Evolutionary conservation across 2,888 invertebrate genomes (phyloP), one percentile per base, ranked within the genome.

Genomic region (Mimumesa dahlbomi): DNA sequence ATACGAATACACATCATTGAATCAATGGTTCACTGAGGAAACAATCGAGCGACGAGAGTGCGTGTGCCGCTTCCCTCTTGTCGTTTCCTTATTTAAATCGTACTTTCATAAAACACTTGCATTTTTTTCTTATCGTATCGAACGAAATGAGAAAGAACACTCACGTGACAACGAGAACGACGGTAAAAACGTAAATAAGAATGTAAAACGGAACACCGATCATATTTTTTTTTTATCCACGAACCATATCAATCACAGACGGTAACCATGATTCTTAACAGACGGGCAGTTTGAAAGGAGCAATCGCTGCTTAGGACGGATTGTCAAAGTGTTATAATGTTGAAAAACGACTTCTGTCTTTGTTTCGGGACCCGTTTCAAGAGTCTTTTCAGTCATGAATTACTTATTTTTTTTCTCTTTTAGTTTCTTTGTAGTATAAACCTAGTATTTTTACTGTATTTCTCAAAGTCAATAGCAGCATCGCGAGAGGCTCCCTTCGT

Each of bases 231-330:
- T 21, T 22, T 7, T 11, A n/a, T 11, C 7, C 43, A 5, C 22
- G 22, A n/a, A 9, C 25, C 25, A 7, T 25, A 25, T 25, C 7
- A 7, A 25, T 25, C 25, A 7, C 25, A 7, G 7, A 25, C 7
- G 7, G 3, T 25, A 25, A 25, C 7, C 25, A 5, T 7, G 7
- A 25, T 7, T 7, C 3, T 25, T 25, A 5, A 25, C 25, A 57
- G 58, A 56, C 54, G 58, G 68, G 66, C 70, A 73, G 56, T 68
- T 71, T 46, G 54, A 82, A 81, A 58, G 71, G 74, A 71, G 73
- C 58, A 40, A 49, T 73, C 72, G 73, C 72, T 78, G 77, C 71
- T 71, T 61, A 81, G 84, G 83, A 84, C 84, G 82, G 83, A 84
- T 81, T 83, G 73, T 82, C 68, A 77, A 73, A 74, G 71, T 67